These are phyloP conservation scores for Helostoma temminkii DNA, from an alignment of 2,797 vertebrate genomes.

Conservation along the genomic window DNA sequence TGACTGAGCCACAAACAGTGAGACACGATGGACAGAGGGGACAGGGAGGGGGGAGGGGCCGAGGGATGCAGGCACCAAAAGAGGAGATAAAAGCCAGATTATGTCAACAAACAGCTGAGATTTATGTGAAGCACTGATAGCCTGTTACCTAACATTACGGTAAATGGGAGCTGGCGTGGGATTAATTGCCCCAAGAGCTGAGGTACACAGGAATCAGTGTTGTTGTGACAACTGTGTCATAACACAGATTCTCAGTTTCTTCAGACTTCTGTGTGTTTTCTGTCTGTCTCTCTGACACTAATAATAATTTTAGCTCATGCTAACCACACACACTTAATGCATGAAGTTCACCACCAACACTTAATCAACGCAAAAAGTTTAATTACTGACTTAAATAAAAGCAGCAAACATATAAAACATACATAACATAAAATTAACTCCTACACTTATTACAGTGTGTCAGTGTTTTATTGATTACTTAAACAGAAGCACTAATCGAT, in stretches of 20 bases:
- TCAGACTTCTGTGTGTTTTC: neutral
- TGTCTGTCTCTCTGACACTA: neutral
- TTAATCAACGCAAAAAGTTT: neutral
- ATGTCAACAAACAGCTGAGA: constrained; percentile 65
- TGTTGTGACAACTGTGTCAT: constrained; percentile 11
- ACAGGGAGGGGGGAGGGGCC: constrained; percentile 16
- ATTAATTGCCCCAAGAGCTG: constrained; percentile 46
- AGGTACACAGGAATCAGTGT: constrained; percentile 28
- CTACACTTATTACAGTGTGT: neutral
- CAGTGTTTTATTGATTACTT: neutral
- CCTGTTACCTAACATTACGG: constrained; percentile 61
- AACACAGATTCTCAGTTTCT: neutral
- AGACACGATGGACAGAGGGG: constrained; percentile 29
- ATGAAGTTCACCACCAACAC: no score
- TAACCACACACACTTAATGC: neutral
- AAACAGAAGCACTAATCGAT: neutral
- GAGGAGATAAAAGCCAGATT: constrained; percentile 67
- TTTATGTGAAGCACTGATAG: constrained; percentile 55
- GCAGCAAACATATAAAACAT: neutral
- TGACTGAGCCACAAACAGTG: constrained; percentile 35
- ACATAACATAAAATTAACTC: neutral
- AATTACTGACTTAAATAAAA: constrained; percentile 2
- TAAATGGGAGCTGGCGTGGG: constrained; percentile 48
- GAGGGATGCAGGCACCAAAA: constrained; percentile 41
- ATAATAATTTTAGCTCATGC: neutral